Evolutionary conservation across 2,888 invertebrate species (phyloP), one percentile per base, ranked within the genome.

Genomic region (Synanthedon tipuliformis): DNA sequence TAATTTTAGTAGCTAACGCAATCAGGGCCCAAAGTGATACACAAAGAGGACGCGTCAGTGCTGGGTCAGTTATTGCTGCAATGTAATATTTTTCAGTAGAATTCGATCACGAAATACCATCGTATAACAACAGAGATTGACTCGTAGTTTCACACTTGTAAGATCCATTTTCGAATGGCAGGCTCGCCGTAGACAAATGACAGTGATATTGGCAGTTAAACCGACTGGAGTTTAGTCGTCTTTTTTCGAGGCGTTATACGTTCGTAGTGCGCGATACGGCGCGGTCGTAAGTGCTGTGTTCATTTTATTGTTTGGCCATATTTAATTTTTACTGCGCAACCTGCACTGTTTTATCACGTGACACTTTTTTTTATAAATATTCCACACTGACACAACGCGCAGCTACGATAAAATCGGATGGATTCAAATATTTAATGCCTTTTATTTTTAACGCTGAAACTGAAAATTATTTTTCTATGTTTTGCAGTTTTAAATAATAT

Each of bases 181-280:
- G 71, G 69, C 73, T 65, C 66, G 64, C 63, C 62, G 12, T 68
- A 73, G 75, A 78, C 78, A 78, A 77, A 78, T 74, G 74, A 71
- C 75, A 70, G 67, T 70, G 76, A 75, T 78, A 77, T 78, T 78
- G 77, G 75, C 71, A 77, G 77, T 75, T 76, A 71, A 72, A 73
- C 69, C 71, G 68, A 69, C 63, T 65, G 64, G 65, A 59, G 61
- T 63, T 23, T 75, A 13, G 48, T 48, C 1, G 49, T 12, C 49
- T 49, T 75, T 73, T 69, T 66, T 62, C 56, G 59, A 57, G 55
- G 51, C 62, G 60, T 69, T 73, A 69, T 65, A 64, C 65, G 71
- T 68, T 65, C 56, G 57, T 54, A 69, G 63, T 67, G 66, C 8
- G 45, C 45, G 45, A 45, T 45, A 45, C 45, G 15, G 45, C n/a